Evolutionary conservation across 2,888 invertebrate species (phyloP).

Genomic region (Napeogenes inachia): DNA sequence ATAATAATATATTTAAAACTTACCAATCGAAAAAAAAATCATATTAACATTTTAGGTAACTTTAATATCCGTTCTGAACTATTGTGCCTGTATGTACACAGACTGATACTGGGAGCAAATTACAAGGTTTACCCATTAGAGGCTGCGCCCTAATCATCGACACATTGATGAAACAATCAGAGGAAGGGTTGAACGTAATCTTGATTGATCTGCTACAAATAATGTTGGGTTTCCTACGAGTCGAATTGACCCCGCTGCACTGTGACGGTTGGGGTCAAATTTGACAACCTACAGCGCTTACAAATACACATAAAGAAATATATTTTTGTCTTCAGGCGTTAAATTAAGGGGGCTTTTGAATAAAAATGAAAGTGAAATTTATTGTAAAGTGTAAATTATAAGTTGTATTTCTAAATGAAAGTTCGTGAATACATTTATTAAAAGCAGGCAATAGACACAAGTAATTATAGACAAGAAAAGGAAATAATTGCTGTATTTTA

Average conservation of each 20-base stretch:
- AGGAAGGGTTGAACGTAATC: conserved; percentile 70
- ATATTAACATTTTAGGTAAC: background rate
- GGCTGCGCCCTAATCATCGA: conserved; percentile 62
- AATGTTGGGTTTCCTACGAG: conserved; percentile 46
- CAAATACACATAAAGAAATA: background rate
- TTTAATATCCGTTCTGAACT: background rate
- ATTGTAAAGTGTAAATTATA: background rate
- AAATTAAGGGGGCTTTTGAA: no score
- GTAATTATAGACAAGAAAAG: background rate
- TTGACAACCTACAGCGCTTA: background rate
- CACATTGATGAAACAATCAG: conserved; percentile 67
- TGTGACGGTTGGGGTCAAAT: conserved; percentile 15
- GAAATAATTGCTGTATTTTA: conserved; percentile 9
- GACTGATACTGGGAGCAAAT: conserved; percentile 26
- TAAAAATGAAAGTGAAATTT: background rate
- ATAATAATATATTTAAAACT: no score
- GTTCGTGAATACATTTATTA: conserved; percentile 5
- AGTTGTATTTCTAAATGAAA: background rate
- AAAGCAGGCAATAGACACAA: conserved; percentile 7
- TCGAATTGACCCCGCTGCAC: conserved; percentile 35
- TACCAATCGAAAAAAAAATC: no score
- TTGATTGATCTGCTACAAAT: conserved; percentile 75
- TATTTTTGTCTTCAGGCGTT: no score
- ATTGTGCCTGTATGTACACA: background rate
- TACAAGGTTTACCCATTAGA: conserved; percentile 41